These are phyloP conservation scores for Hylomyscus alleni DNA, from an alignment of 2,797 vertebrate species.

Conservation along the genomic window DNA sequence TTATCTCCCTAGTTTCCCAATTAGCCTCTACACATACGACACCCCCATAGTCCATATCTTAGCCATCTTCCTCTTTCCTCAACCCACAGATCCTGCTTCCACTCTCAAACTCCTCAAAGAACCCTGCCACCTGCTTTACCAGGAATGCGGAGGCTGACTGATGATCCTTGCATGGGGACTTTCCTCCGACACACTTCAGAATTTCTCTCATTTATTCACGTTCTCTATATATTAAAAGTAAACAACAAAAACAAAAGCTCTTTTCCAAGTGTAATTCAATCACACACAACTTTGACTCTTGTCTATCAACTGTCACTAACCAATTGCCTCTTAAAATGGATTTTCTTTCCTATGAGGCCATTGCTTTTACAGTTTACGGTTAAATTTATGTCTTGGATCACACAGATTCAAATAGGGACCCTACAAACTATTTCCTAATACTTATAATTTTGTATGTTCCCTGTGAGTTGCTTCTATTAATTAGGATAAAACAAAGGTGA, in stretches of 20 bases:
- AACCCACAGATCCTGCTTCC: background rate
- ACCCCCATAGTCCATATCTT: background rate
- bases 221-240: background rate
- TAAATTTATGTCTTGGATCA: background rate
- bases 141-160: background rate
- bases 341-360: background rate
- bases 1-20: background rate
- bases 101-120: background rate
- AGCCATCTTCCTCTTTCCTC: constrained; percentile 29
- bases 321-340: background rate
- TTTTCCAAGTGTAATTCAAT: constrained; percentile 26
- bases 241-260: background rate
- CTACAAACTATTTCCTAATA: background rate
- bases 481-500: background rate
- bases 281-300: background rate
- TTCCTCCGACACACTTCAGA: background rate
- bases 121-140: background rate
- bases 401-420: background rate
- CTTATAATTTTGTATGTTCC: background rate
- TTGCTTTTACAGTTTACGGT: background rate
- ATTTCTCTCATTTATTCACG: background rate
- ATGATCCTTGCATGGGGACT: background rate
- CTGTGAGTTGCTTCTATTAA: background rate
- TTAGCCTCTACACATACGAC: background rate
- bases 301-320: background rate